phyloP scores from a whole-genome alignment of 2,888 invertebrate species.

The Tenthredo amoena region DNA sequence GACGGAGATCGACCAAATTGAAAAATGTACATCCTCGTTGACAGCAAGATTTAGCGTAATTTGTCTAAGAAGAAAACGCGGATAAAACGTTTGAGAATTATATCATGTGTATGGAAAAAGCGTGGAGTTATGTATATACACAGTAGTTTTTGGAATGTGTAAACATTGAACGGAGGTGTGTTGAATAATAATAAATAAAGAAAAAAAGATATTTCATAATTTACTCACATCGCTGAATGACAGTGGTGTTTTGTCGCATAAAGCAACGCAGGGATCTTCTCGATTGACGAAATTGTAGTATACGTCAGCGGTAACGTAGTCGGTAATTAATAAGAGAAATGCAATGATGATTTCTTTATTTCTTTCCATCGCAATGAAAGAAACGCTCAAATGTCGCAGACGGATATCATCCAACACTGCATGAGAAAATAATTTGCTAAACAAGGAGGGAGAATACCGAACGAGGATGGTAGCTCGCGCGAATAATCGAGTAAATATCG shows the following conservation, averaged over 20 bases:
- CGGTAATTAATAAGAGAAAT: constrained; percentile 57
- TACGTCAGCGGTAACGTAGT: constrained; percentile 61
- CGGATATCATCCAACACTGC: constrained; percentile 19
- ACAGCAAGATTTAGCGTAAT: constrained; percentile 71
- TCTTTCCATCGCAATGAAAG: constrained; percentile 61
- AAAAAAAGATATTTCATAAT: not conserved
- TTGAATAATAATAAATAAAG: not conserved
- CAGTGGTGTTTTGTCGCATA: constrained; percentile 69
- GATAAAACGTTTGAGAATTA: not conserved
- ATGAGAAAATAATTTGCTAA: constrained; percentile 57
- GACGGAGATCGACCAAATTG: constrained; percentile 71
- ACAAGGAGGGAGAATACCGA: constrained; percentile 53
- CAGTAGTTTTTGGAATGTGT: not conserved
- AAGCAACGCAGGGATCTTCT: constrained; percentile 69
- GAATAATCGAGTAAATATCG: constrained; percentile 68
- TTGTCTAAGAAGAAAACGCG: constrained; percentile 61
- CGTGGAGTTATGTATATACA: not conserved
- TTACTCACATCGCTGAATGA: constrained; percentile 64
- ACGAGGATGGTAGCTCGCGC: constrained; percentile 6
- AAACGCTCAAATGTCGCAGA: constrained; percentile 9
- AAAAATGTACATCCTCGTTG: constrained; percentile 76
- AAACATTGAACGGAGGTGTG: not conserved
- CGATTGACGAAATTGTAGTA: constrained; percentile 65
- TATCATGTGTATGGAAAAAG: too few relatives aligned
- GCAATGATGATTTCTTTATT: constrained; percentile 59